Percentiles rank a stretch among this genome's conserved stretches.
These are phyloP conservation scores for Paedocypris micromegethes DNA, from an alignment of 2,797 vertebrate species.

Conservation along the genomic window DNA sequence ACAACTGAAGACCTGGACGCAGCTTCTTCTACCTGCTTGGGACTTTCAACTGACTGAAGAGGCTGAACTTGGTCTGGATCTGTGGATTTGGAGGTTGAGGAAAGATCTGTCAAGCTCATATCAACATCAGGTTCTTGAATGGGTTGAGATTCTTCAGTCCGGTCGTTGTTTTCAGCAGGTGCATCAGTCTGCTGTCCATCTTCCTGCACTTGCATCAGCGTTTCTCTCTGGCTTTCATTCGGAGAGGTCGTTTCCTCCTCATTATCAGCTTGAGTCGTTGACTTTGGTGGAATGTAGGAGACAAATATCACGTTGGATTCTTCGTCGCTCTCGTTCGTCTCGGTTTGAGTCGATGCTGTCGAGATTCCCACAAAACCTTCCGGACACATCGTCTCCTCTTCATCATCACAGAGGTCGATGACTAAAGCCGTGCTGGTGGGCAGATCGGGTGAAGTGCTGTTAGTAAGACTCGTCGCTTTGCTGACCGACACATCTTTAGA, in stretches of 20 bases:
- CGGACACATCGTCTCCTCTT: slow-evolving; percentile 39
- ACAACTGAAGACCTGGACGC: too few relatives aligned
- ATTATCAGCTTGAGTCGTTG: slow-evolving; percentile 11
- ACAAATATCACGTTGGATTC: slow-evolving; percentile 71
- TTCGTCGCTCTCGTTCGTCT: slow-evolving; percentile 53
- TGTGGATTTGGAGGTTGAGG: too few relatives aligned
- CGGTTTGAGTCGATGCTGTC: neutral
- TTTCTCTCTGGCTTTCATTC: neutral
- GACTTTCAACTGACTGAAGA: too few relatives aligned
- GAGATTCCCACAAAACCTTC: slow-evolving; percentile 13
- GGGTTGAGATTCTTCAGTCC: too few relatives aligned
- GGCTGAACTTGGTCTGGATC: too few relatives aligned
- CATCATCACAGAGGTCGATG: slow-evolving; percentile 67
- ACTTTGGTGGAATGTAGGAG: slow-evolving; percentile 65
- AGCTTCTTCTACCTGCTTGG: too few relatives aligned
- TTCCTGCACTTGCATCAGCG: too few relatives aligned
- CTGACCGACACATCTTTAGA: slow-evolving; percentile 29
- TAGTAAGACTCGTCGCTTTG: slow-evolving; percentile 4
- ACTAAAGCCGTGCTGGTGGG: slow-evolving; percentile 37
- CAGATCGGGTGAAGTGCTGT: slow-evolving; percentile 11
- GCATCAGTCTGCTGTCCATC: too few relatives aligned
- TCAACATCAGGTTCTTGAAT: too few relatives aligned
- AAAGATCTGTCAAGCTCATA: too few relatives aligned
- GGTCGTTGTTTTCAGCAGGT: too few relatives aligned
- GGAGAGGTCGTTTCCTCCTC: neutral